A percentile compares a stretch with the other conserved stretches of the same genome.
phyloP scores from a whole-genome alignment of 1,140 invertebrate genomes.

The Drosophila suzukii region DNA sequence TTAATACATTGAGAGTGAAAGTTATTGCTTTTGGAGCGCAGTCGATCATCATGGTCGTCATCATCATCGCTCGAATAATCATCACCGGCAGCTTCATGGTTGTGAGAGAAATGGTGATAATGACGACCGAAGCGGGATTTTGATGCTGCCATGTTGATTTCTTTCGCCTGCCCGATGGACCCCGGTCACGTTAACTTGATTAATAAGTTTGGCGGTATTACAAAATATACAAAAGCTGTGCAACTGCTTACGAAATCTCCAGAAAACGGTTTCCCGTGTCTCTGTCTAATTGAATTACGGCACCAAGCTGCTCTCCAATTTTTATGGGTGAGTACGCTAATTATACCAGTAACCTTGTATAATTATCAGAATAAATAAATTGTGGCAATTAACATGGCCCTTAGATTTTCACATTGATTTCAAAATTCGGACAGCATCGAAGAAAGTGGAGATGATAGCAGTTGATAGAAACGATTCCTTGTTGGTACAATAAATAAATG shows the following conservation, averaged over 20 bases:
- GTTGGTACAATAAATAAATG: not conserved
- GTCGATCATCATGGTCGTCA: constrained; percentile 60
- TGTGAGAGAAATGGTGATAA: constrained; percentile 41
- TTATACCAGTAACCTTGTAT: not conserved
- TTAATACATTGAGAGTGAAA: constrained; percentile 84
- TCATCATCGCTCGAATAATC: constrained; percentile 30
- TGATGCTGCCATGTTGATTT: constrained; percentile 55
- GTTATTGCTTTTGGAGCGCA: constrained; percentile 76
- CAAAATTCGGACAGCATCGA: not conserved
- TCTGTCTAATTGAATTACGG: constrained; percentile 41
- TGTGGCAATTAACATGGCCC: not conserved
- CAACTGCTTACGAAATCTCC: constrained; percentile 57
- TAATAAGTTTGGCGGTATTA: constrained; percentile 70
- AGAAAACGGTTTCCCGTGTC: constrained; percentile 4
- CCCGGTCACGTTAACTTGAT: constrained; percentile 75
- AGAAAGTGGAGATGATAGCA: not conserved
- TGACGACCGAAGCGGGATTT: constrained; percentile 37
- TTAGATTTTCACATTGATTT: not conserved
- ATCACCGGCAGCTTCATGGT: constrained; percentile 27
- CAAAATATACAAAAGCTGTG: constrained; percentile 64
- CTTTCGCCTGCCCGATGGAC: constrained; percentile 55
- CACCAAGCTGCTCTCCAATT: not conserved
- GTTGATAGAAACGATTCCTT: not conserved
- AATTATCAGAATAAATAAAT: not conserved
- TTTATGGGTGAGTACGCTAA: constrained; percentile 3